Base-by-base conservation (phyloP, 2,888 invertebrate species). In the Latrodectus hesperus region DNA sequence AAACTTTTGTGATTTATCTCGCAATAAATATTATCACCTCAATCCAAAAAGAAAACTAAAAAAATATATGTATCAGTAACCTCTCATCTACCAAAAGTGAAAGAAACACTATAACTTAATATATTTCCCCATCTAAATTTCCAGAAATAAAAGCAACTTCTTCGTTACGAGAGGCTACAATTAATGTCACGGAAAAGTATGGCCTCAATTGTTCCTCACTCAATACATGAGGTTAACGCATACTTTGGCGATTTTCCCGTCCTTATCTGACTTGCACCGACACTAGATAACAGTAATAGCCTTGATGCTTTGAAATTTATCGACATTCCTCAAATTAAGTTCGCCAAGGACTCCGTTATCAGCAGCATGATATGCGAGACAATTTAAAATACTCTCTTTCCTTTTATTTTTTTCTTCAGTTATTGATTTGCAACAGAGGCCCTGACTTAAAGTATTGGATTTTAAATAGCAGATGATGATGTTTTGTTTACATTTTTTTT, bases 241-340 rank as follows among this genome's bases (percentile, higher is more conserved):
- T 81, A 65, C 75, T 75, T 17, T 10, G 75, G 75, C 17, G 75
- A 75, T 70, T 82, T 82, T 75, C 67, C 38, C 67, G 49, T 12
- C 55, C 75, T 75, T 82, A 82, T 82, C 82, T 75, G 11, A 55
- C 67, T 70, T 52, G 38, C 68, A 60, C 70, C 53, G 60, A 68
- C 68, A 72, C 77, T 49, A 84, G 84, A 84, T 78, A 84, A 78
- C 77, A 73, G 55, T 77, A 72, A 82, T 75, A 53, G 74, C 74
- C 38, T 16, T n/a, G 55, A 64, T 64, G 71, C 76, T 83, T 71
- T 71, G 49, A 60, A 78, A 84, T 84, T 78, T 84, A 84, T 84
- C 84, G 84, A 73, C 84, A 73, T 71, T 38, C 60, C 72, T 49
- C 49, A 71, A 84, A 84, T 84, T 72, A 73, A 84, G 84, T 84